phyloP scores from a whole-genome alignment of 2,113 vertebrate species.

The Colistium nudipinnis region DNA sequence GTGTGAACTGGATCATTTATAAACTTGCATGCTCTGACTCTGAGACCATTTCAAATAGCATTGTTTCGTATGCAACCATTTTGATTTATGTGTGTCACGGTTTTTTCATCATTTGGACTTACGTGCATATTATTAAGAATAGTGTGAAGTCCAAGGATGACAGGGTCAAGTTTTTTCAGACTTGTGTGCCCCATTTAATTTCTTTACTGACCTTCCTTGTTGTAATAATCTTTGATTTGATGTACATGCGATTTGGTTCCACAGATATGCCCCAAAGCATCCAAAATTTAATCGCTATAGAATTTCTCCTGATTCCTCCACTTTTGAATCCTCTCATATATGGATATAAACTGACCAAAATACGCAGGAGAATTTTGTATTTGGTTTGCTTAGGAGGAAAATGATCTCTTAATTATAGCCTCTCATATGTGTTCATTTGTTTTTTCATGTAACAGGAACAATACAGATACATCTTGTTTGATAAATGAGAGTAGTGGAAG shows the following conservation, averaged over 20 bases:
- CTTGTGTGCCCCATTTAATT: conserved; percentile 58
- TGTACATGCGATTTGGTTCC: conserved; percentile 50
- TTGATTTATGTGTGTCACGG: conserved; percentile 30
- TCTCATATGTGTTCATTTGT: neutral
- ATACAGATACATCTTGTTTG: neutral
- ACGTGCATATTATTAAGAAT: conserved; percentile 37
- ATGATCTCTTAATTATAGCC: neutral
- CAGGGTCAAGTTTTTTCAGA: conserved; percentile 59
- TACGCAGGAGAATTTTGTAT: conserved; percentile 36
- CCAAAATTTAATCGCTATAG: conserved; percentile 54
- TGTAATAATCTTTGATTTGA: conserved; percentile 42
- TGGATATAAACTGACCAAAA: conserved; percentile 60
- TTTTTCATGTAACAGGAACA: neutral
- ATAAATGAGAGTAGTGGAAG: neutral
- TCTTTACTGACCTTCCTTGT: conserved; percentile 35
- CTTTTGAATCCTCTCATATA: conserved; percentile 57
- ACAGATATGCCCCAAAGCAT: conserved; percentile 38
- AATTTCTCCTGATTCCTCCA: conserved; percentile 54
- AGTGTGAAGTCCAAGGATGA: conserved; percentile 33
- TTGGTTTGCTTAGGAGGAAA: neutral
- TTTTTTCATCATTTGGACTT: conserved; percentile 59
- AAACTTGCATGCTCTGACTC: conserved; percentile 37
- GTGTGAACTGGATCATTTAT: conserved; percentile 55
- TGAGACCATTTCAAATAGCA: neutral
- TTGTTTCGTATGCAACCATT: conserved; percentile 19